phyloP scores from a whole-genome alignment of 2,797 vertebrate species.

The Hyperoplus lanceolatus region DNA sequence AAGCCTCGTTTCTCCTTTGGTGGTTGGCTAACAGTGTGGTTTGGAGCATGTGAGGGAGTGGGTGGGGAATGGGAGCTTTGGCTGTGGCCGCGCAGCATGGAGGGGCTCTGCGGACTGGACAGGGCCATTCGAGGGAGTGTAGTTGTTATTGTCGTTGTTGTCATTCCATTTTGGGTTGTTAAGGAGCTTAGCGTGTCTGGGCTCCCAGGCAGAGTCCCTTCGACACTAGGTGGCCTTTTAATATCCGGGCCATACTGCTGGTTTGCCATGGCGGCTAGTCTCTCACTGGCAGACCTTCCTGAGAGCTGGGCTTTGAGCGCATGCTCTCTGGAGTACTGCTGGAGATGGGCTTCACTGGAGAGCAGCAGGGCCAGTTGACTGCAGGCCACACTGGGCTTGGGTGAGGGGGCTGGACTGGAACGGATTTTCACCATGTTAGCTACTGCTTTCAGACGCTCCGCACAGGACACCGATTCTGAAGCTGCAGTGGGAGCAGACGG shows the following conservation, averaged over 20 bases:
- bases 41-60: conserved; percentile 67
- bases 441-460: conserved; percentile 95
- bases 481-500: conserved; percentile 79
- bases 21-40: conserved; percentile 81
- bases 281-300: conserved; percentile 95
- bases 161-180: conserved; percentile 88
- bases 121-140: conserved; percentile 83
- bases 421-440: conserved; percentile 97
- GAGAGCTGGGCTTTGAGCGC: conserved; percentile 96
- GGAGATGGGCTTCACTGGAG: conserved; percentile 97
- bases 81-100: conserved; percentile 85
- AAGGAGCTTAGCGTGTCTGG: conserved; percentile 89
- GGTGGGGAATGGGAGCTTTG: conserved; percentile 73
- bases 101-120: conserved; percentile 84
- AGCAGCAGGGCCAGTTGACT: conserved; percentile 97
- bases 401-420: conserved; percentile 94
- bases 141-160: conserved; percentile 64
- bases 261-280: conserved; percentile 96
- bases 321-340: conserved; percentile 98
- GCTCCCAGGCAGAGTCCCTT: conserved; percentile 81
- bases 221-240: conserved; percentile 86
- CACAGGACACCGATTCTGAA: conserved; percentile 92
- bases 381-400: conserved; percentile 97
- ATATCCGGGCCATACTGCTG: conserved; percentile 87
- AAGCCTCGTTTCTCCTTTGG: conserved; percentile 88